Conservation (phyloP, 1,140 invertebrate species). For the Cydia strobilella region DNA sequence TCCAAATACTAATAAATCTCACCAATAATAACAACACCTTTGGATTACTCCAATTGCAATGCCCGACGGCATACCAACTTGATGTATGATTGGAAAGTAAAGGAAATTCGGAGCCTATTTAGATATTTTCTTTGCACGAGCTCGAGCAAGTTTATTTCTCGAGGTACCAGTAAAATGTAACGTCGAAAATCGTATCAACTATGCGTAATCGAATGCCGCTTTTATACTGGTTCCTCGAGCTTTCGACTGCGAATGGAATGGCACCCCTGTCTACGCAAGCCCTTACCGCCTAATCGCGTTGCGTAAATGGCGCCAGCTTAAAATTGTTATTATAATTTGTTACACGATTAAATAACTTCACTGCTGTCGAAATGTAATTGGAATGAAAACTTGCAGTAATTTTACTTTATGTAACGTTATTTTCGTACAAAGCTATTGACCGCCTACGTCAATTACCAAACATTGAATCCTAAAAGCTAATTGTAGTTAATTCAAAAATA, state of each 20-base stretch:
- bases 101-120: slow-evolving; percentile 37
- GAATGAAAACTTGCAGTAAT: slow-evolving; percentile 26
- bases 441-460: background rate
- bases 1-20: slow-evolving; percentile 31
- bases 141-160: background rate
- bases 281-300: slow-evolving; percentile 49
- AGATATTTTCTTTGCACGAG: background rate
- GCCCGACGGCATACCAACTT: slow-evolving; percentile 21
- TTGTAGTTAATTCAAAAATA: background rate
- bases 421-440: background rate
- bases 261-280: slow-evolving; percentile 37
- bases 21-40: slow-evolving; percentile 25
- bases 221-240: background rate
- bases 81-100: slow-evolving; percentile 41
- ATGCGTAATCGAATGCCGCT: background rate
- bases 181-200: background rate
- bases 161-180: background rate
- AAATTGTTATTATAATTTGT: slow-evolving; percentile 25
- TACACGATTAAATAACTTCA: slow-evolving; percentile 31
- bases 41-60: slow-evolving; percentile 35
- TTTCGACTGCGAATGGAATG: background rate
- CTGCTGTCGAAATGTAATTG: slow-evolving; percentile 30
- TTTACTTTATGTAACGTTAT: slow-evolving; percentile 16
- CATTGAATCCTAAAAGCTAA: background rate
- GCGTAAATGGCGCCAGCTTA: slow-evolving; percentile 45